Conservation (phyloP, 2,888 invertebrate genomes). For the Zonitis immaculata region DNA sequence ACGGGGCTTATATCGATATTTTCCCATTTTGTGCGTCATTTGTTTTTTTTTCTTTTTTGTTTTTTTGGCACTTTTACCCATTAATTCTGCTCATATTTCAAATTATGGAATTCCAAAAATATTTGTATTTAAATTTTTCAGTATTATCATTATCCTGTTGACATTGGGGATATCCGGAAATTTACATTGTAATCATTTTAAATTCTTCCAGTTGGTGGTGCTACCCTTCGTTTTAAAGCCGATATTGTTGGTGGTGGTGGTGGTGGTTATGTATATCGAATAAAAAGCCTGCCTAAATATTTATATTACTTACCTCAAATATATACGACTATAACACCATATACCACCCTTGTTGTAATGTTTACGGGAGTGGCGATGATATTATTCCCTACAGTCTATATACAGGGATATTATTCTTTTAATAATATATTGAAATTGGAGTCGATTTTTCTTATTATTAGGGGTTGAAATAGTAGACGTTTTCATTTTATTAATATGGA, state of each 20-base stretch:
- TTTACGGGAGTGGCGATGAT: background rate
- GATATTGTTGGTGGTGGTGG: background rate
- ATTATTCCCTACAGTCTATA: background rate
- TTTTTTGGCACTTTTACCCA: no score
- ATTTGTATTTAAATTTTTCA: background rate
- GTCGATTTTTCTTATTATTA: slow-evolving; percentile 20
- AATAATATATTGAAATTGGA: slow-evolving; percentile 24
- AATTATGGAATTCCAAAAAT: background rate
- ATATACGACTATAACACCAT: background rate
- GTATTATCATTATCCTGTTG: slow-evolving; percentile 15
- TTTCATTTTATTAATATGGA: slow-evolving; percentile 1
- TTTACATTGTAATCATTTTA: slow-evolving; percentile 32
- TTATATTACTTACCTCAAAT: slow-evolving; percentile 29
- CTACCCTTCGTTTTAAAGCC: slow-evolving; percentile 24
- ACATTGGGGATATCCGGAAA: slow-evolving; percentile 25
- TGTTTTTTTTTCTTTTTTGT: no score
- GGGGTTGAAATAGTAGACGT: no score
- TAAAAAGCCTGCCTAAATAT: slow-evolving; percentile 34
- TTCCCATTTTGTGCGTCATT: no score
- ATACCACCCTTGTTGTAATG: slow-evolving; percentile 2
- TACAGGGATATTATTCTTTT: slow-evolving; percentile 8
- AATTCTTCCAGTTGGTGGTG: slow-evolving; percentile 17
- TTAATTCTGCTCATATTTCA: no score
- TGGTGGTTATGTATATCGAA: slow-evolving; percentile 16
- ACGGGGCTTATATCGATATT: no score